Conservation (phyloP, 2,888 invertebrate species). For the Elgonia sp. region DNA sequence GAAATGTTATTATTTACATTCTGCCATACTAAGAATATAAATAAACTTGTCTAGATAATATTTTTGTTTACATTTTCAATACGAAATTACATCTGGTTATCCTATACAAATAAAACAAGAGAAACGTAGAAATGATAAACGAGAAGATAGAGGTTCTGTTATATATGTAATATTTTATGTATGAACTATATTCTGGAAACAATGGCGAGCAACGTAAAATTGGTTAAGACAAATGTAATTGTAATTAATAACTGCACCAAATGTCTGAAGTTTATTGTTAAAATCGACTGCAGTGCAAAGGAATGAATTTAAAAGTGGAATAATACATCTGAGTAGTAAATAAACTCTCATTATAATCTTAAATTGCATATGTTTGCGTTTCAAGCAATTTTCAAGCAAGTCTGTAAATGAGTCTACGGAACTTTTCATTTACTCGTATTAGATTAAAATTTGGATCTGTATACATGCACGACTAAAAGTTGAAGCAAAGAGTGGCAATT, state of each 20-base stretch:
- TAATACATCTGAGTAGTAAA: conserved; percentile 30
- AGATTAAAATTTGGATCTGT: conserved; percentile 49
- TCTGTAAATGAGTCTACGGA: conserved; percentile 25
- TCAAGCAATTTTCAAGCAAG: conserved; percentile 32
- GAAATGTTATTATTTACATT: too few species aligned
- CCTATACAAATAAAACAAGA: too few species aligned
- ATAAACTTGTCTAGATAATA: too few species aligned
- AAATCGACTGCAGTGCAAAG: conserved; percentile 24
- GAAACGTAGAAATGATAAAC: too few species aligned
- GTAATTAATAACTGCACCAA: conserved; percentile 19
- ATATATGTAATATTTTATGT: too few species aligned
- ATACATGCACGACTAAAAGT: conserved; percentile 43
- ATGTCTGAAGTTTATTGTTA: not conserved
- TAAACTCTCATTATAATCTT: conserved; percentile 42
- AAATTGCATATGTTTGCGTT: conserved; percentile 43
- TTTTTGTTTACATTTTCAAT: too few species aligned
- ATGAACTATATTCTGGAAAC: too few species aligned
- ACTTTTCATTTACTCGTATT: conserved; percentile 49
- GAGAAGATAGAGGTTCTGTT: too few species aligned
- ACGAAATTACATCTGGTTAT: too few species aligned
- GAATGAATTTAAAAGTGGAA: conserved; percentile 34
- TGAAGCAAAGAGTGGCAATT: conserved; percentile 48
- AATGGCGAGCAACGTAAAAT: not conserved
- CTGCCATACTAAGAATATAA: too few species aligned
- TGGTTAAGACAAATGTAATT: conserved; percentile 15